Conservation (phyloP, 2,113 vertebrate species). For the Collichthys lucidus region DNA sequence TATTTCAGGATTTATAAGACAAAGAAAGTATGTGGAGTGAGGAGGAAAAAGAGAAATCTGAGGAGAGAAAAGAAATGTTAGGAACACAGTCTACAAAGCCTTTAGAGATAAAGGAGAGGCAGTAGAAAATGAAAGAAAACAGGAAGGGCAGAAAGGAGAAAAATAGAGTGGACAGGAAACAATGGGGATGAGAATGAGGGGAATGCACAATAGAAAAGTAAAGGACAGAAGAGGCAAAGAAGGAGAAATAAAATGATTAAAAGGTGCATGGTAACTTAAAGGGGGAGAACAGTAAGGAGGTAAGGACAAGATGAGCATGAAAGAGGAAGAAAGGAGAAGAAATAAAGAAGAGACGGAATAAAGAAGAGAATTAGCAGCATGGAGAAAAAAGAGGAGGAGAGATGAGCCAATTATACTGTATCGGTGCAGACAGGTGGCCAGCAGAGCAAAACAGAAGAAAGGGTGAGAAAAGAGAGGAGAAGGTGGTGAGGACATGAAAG, state of each 20-base stretch:
- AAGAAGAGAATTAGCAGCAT: not conserved
- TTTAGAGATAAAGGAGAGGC: not conserved
- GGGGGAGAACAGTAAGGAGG: not conserved
- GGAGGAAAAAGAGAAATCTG: not conserved
- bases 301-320: conserved; percentile 12
- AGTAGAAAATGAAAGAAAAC: not conserved
- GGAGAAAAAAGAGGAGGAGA: conserved; percentile 19
- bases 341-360: not conserved
- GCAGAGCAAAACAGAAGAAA: not conserved
- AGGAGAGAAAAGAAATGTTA: not conserved
- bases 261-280: not conserved
- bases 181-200: not conserved
- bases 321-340: not conserved
- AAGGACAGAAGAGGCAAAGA: not conserved
- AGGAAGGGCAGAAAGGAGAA: not conserved
- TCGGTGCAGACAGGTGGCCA: conserved; percentile 5
- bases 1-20: not conserved
- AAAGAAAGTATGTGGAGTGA: not conserved
- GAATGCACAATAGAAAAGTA: not conserved
- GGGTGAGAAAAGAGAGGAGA: conserved; percentile 1
- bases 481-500: conserved; percentile 8
- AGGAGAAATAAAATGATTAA: not conserved
- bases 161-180: not conserved
- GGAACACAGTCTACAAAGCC: not conserved
- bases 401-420: conserved; percentile 26